Conservation (phyloP, 2,113 vertebrate genomes). For the Brachyhypopomus gauderio region DNA sequence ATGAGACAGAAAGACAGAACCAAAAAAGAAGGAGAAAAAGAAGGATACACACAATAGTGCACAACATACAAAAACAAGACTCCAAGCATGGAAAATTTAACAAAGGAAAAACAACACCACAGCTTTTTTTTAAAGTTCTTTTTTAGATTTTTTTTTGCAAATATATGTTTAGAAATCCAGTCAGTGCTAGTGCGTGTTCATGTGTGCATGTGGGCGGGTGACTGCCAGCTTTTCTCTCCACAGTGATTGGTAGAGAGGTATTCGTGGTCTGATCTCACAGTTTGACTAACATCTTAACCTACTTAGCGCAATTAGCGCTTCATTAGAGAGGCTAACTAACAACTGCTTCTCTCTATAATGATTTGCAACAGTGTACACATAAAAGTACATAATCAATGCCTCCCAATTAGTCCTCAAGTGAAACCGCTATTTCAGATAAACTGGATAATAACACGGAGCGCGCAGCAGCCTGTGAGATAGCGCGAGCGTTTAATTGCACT, state of each 20-base stretch:
- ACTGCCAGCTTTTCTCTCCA: background rate
- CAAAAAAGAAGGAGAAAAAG: conserved; percentile 54
- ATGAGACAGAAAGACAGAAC: background rate
- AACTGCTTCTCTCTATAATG: conserved; percentile 98
- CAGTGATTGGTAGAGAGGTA: conserved; percentile 72
- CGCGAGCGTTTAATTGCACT: conserved; percentile 99
- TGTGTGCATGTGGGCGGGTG: conserved; percentile 1
- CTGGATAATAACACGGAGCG: conserved; percentile 99
- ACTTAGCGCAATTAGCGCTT: conserved; percentile 99
- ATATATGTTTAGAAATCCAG: background rate
- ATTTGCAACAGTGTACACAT: conserved; percentile 99
- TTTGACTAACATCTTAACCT: conserved; percentile 99
- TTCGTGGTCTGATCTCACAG: conserved; percentile 81
- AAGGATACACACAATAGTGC: conserved; percentile 34
- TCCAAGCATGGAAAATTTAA: background rate
- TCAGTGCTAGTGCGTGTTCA: background rate
- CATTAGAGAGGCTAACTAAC: conserved; percentile 99
- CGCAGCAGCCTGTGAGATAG: conserved; percentile 97
- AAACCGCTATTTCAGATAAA: conserved; percentile 99
- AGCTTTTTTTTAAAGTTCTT: background rate
- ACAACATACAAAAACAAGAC: conserved; percentile 49
- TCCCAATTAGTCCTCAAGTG: conserved; percentile 99
- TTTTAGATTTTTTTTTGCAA: background rate
- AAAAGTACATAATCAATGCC: conserved; percentile 99
- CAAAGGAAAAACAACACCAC: background rate